phyloP scores from a whole-genome alignment of 2,888 invertebrate species.

The Epinotia ramella region DNA sequence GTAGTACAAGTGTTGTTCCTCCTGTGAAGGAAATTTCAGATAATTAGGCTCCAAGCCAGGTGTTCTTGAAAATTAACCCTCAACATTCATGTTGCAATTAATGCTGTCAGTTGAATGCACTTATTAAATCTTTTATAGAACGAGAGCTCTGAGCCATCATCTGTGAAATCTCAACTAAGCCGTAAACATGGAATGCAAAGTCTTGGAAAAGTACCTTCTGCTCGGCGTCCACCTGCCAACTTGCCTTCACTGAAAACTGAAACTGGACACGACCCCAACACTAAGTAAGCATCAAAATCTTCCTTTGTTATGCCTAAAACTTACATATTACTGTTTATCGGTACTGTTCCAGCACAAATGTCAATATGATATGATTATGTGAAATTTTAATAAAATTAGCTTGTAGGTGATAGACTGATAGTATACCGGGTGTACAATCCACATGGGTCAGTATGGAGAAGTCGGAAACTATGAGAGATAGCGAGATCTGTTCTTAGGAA shows the following conservation, averaged over 20 bases:
- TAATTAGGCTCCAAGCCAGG: neutral
- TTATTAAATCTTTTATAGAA: constrained; percentile 83
- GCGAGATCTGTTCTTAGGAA: too few species aligned
- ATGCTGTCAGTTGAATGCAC: neutral
- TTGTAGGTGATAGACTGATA: too few species aligned
- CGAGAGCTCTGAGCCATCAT: constrained; percentile 94
- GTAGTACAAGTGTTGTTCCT: neutral
- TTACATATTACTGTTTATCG: too few species aligned
- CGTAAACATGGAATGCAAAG: constrained; percentile 99
- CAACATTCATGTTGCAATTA: neutral
- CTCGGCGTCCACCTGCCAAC: constrained; percentile 99
- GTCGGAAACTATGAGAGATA: too few species aligned
- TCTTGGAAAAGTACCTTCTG: constrained; percentile 99
- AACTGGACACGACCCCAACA: constrained; percentile 84
- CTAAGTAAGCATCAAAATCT: constrained; percentile 70
- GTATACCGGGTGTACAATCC: too few species aligned
- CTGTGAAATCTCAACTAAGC: constrained; percentile 94
- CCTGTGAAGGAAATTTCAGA: neutral
- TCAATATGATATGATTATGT: too few species aligned
- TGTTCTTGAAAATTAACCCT: neutral
- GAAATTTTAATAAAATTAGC: too few species aligned
- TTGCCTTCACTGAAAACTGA: constrained; percentile 99
- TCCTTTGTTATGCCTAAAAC: neutral
- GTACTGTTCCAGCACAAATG: too few species aligned
- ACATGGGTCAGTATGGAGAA: too few species aligned